Base-by-base conservation (phyloP, 1,140 invertebrate genomes). In the Dinothrombium tinctorium region DNA sequence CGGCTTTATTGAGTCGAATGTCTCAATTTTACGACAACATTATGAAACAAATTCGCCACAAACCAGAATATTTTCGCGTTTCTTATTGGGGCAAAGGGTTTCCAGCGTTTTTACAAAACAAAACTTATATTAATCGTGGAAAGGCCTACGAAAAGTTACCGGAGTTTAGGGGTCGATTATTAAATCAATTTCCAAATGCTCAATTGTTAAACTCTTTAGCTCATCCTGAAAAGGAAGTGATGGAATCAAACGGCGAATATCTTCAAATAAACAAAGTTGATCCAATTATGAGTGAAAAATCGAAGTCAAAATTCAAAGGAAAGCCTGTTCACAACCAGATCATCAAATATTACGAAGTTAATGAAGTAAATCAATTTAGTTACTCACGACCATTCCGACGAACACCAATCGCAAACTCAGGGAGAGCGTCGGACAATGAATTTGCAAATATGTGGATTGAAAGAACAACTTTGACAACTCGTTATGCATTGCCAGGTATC, bases 251-350 rank as follows among this genome's bases (percentile, higher is more conserved):
- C 15, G 17, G 35, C n/a, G 44, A 50, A 26, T 26, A 72, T 58
- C 79, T 86, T 44, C 83, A 92, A 64, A 90, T 94, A 33, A 87
- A 83, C 55, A 87, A 86, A 59, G 86, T 95, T 12, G 77, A 83
- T 51, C 83, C 87, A 2, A 71, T 83, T 52, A 67, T 72, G 23
- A 67, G 76, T 58, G 43, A 55, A 25, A 51, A 54, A n/a, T 52
- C 56, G 15, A 56, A 62, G 39, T 17, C 11, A 11, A 57, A 61
- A 44, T 43, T 46, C 33, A 8, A 9, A 22, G 31, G 29, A 15
- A 51, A 55, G n/a, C 56, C 58, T 32, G 73, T 89, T 47, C 82
- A 81, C n/a, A 80, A 87, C 45, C 75, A 77, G 54, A 75, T 92
- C 22, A 70, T 77, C 2, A 71, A 75, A 11, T 94, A 79, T 62